phyloP scores from a whole-genome alignment of 37 sponge, comb jelly and placozoan species.

The Axinella damicornis region DNA sequence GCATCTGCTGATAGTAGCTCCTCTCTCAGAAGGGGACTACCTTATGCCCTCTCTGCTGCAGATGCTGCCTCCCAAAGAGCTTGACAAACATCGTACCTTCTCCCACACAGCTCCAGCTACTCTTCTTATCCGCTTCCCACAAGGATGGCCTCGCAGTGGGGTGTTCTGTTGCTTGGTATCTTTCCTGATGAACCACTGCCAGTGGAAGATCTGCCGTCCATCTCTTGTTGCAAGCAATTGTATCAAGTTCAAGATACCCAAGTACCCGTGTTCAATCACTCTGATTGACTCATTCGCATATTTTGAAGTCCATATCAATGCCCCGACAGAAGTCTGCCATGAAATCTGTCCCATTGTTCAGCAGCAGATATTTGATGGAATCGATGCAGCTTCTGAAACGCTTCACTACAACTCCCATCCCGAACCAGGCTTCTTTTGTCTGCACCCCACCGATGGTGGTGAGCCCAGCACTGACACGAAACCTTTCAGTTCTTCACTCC shows the following conservation, averaged over 20 bases:
- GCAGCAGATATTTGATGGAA: neutral
- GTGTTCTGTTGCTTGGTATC: neutral
- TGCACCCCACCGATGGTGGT: neutral
- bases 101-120: neutral
- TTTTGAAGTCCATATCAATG: neutral
- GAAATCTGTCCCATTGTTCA: neutral
- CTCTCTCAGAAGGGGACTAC: neutral
- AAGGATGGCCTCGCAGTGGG: neutral
- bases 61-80: no score
- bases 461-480: neutral
- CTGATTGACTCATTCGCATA: neutral
- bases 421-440: neutral
- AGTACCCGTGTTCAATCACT: neutral
- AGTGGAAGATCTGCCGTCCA: no score
- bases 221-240: neutral
- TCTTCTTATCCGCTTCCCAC: neutral
- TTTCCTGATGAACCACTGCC: neutral
- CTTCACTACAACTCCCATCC: neutral
- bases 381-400: neutral
- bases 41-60: slow-evolving; percentile 11
- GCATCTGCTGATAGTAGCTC: neutral
- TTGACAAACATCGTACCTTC: no score
- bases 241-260: neutral
- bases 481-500: neutral
- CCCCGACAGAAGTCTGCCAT: neutral